Conservation (phyloP, 2,888 invertebrate species). For the Volucella bombylans region DNA sequence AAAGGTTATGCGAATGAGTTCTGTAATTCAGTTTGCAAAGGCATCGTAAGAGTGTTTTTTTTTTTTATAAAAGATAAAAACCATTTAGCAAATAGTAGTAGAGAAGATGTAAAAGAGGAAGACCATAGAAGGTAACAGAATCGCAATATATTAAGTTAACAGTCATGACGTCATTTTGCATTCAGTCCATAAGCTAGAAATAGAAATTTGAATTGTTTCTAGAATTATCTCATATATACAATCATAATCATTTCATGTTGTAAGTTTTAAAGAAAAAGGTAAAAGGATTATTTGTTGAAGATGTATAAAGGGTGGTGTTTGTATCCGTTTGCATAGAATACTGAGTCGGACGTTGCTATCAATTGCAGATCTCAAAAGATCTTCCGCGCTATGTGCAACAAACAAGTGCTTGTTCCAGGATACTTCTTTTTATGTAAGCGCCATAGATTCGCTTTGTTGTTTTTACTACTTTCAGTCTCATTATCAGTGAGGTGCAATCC, state of each 20-base stretch:
- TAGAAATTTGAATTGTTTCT: slow-evolving; percentile 2
- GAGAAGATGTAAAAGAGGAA: slow-evolving; percentile 8
- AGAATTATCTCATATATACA: slow-evolving; percentile 23
- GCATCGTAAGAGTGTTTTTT: slow-evolving; percentile 83
- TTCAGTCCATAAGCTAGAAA: slow-evolving; percentile 45
- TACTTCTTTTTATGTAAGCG: too few species aligned
- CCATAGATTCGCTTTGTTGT: too few species aligned
- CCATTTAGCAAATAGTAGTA: neutral
- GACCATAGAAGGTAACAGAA: slow-evolving; percentile 34
- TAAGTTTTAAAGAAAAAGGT: slow-evolving; percentile 17
- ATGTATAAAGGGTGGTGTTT: neutral
- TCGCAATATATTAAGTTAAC: slow-evolving; percentile 63
- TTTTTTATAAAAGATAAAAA: neutral
- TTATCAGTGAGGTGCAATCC: too few species aligned
- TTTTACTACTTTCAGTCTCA: too few species aligned
- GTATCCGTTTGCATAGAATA: too few species aligned
- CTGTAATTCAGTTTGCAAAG: slow-evolving; percentile 93
- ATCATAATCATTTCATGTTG: slow-evolving; percentile 24
- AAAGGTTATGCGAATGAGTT: slow-evolving; percentile 84
- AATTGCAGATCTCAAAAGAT: too few species aligned
- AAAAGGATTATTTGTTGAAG: slow-evolving; percentile 2
- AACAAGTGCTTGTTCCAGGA: too few species aligned
- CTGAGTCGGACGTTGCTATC: too few species aligned
- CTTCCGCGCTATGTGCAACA: too few species aligned
- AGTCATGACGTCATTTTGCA: slow-evolving; percentile 65